Conservation (phyloP, 2,797 vertebrate genomes). For the Epinephelus awoara region DNA sequence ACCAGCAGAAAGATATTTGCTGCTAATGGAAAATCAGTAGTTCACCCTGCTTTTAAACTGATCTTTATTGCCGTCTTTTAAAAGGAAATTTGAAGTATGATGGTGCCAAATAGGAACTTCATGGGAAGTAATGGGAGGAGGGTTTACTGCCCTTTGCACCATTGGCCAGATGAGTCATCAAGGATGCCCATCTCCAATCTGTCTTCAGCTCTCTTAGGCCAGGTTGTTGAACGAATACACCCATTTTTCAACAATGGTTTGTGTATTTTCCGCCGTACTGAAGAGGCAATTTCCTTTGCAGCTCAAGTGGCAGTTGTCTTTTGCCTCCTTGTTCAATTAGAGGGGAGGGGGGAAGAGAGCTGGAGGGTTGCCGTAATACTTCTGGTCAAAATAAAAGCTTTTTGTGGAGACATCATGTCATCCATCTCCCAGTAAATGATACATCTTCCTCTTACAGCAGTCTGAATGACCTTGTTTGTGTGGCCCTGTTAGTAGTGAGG, state of each 20-base stretch:
- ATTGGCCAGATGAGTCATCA: conserved; percentile 55
- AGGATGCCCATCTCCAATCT: conserved; percentile 62
- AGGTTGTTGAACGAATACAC: conserved; percentile 50
- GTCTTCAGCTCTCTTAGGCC: conserved; percentile 56
- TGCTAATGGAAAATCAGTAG: conserved; percentile 1
- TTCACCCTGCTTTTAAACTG: conserved; percentile 20
- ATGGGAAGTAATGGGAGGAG: conserved; percentile 29
- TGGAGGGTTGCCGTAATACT: conserved; percentile 72
- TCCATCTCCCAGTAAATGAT: conserved; percentile 83
- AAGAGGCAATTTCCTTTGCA: conserved; percentile 78
- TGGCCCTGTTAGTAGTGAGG: conserved; percentile 74
- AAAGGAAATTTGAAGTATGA: conserved; percentile 32
- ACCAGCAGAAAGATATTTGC: conserved; percentile 13
- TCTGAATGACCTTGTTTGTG: conserved; percentile 83
- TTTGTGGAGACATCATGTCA: conserved; percentile 79
- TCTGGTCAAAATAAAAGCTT: conserved; percentile 83
- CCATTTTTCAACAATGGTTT: conserved; percentile 62
- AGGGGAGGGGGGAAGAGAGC: conserved; percentile 46
- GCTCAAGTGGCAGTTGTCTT: conserved; percentile 82
- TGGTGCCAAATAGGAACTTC: conserved; percentile 34
- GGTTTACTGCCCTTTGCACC: conserved; percentile 47
- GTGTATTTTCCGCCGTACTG: conserved; percentile 68
- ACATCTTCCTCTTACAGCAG: conserved; percentile 81
- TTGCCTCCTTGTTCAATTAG: conserved; percentile 82
- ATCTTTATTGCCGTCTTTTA: conserved; percentile 37